Base-by-base conservation (phyloP, 1,140 invertebrate species). In the Matsumurasca onukii region DNA sequence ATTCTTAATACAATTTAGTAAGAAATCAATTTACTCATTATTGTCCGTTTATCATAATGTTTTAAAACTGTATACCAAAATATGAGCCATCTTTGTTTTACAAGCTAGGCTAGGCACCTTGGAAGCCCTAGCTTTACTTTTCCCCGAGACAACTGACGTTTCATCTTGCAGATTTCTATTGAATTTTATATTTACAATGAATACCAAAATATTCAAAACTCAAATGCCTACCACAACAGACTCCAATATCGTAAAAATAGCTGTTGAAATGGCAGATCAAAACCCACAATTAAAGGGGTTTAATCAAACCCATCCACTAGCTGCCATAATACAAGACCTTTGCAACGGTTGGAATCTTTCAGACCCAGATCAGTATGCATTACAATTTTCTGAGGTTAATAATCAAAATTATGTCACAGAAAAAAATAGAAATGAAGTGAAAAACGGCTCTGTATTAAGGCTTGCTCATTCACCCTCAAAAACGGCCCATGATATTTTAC, bases 341-440 rank as follows among this genome's bases (percentile, higher is more conserved):
- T 95, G 93, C 78, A 90, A 87, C 78, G 88, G 86, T 29, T 97
- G 94, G 94, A 86, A 86, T 71, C 81, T 97, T 0, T 81, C 85
- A 2, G 91, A 94, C 74, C 85, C 90, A 22, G 90, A 93, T 52
- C 89, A 92, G 68, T 96, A 93, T 78, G 89, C 93, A 0, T 78
- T 97, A 39, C 92, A 96, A 79, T 96, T 95, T 80, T 89, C 89
- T 20, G 92, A 94, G 71, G 86, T 83, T 66, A 93, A 92, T 72
- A 93, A 94, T 77, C 86, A 90, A 74, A 92, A 92, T 79, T 98
- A 96, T 78, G 93, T 98, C n/a, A 98, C 94, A n/a, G 94, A 97
- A 74, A 95, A 97, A 80, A 97, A 97, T 82, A 85, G 94, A 22
- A 91, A 91, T 76, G 94, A 97, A 81, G 91, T 98, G 30, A 94